A percentile compares a stretch with the other conserved stretches of the same genome.
Conservation (phyloP, 2,113 vertebrate genomes). For the Marmota monax region DNA sequence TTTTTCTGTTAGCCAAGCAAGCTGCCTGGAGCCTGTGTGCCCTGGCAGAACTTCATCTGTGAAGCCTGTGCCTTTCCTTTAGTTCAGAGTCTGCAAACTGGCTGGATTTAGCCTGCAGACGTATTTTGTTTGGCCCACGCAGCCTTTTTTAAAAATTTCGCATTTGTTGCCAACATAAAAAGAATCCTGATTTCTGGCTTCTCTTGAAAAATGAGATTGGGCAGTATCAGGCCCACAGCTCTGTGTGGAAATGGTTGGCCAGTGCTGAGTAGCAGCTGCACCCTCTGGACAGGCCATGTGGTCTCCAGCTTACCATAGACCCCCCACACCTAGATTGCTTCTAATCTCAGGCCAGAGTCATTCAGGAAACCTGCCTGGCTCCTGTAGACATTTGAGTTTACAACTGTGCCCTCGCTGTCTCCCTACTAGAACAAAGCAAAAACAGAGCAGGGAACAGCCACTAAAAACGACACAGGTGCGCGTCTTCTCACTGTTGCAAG, state of each 20-base stretch:
- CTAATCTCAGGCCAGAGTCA: neutral
- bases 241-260: neutral
- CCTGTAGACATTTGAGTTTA: neutral
- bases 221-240: neutral
- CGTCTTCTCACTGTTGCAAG: neutral
- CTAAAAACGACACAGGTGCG: too few relatives aligned
- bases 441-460: neutral
- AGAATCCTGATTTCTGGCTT: slow-evolving; percentile 77
- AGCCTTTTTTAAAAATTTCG: slow-evolving; percentile 48
- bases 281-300: neutral
- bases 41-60: neutral
- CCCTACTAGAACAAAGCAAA: neutral
- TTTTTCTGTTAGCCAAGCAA: slow-evolving; percentile 15
- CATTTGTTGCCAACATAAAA: slow-evolving; percentile 71
- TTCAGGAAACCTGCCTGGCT: neutral
- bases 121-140: slow-evolving; percentile 78
- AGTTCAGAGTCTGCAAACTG: slow-evolving; percentile 62
- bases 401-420: neutral
- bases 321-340: neutral
- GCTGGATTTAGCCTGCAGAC: slow-evolving; percentile 73
- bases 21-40: neutral
- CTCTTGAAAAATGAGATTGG: slow-evolving; percentile 48
- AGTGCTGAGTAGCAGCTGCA: neutral
- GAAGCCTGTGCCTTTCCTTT: slow-evolving; percentile 37
- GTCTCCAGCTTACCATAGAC: neutral